Percentiles rank a stretch among this genome's conserved stretches.
These are phyloP conservation scores for Brachyopa scutellaris DNA, from an alignment of 2,888 invertebrate genomes.

Conservation along the genomic window DNA sequence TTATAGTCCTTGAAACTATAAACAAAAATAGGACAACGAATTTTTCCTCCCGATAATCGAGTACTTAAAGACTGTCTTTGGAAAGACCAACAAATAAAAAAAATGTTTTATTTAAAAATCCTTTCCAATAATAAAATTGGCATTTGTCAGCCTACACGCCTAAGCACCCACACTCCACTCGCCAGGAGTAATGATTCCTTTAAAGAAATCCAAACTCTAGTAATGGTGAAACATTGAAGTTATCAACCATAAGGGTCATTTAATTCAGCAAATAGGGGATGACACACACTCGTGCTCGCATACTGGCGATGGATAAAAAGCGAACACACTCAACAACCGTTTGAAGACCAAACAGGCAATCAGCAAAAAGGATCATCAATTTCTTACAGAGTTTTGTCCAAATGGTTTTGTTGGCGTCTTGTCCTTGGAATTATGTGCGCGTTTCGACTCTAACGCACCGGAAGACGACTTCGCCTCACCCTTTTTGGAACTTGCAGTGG, in stretches of 20 bases:
- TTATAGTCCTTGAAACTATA: constrained; percentile 13
- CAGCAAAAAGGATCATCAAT: constrained; percentile 73
- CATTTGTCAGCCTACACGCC: too few species aligned
- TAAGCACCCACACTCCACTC: not conserved
- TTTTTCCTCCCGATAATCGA: not conserved
- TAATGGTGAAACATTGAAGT: constrained; percentile 64
- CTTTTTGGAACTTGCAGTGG: not conserved
- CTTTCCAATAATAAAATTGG: too few species aligned
- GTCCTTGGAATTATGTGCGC: constrained; percentile 64
- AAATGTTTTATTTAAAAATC: constrained; percentile 18
- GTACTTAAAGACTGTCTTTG: not conserved
- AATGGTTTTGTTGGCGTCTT: constrained; percentile 71
- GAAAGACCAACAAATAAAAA: constrained; percentile 12
- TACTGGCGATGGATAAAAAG: constrained; percentile 8
- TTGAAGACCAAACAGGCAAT: constrained; percentile 34
- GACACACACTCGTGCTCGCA: constrained; percentile 19
- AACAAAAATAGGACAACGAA: not conserved
- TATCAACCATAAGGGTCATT: constrained; percentile 70
- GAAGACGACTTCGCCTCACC: constrained; percentile 25
- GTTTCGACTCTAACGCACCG: constrained; percentile 55
- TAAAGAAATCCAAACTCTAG: constrained; percentile 43
- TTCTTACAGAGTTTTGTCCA: constrained; percentile 55
- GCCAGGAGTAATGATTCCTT: constrained; percentile 35
- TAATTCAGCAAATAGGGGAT: constrained; percentile 72
- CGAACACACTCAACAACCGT: constrained; percentile 8